Evolutionary conservation across 1,140 invertebrate genomes (phyloP).

Genomic region (Elysia chlorotica): DNA sequence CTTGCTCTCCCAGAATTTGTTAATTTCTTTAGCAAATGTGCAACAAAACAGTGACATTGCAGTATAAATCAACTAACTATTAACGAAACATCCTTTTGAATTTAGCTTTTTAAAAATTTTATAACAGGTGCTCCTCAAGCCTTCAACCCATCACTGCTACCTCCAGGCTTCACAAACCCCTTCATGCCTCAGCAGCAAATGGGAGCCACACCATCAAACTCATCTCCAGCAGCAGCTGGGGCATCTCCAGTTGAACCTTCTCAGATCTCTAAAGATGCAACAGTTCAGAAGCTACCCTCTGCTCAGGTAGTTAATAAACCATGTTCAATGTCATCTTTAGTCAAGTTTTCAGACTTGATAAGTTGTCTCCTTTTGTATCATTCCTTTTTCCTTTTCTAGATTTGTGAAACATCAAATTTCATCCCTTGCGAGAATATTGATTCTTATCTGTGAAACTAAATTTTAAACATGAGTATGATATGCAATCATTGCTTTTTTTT

Average conservation of each 20-base stretch:
- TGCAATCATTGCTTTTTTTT: no score
- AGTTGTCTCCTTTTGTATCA: no score
- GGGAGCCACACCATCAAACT: no score
- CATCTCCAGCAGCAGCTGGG: constrained; percentile 16
- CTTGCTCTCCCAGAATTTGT: not conserved
- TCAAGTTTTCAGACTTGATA: no score
- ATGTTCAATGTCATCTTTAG: no score
- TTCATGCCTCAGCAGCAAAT: constrained; percentile 61
- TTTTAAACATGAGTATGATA: no score
- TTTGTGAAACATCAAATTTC: no score
- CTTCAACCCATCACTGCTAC: constrained; percentile 64
- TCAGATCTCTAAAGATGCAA: constrained; percentile 30
- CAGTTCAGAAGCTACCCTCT: constrained; percentile 28
- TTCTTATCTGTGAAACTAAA: no score
- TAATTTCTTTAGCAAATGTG: not conserved
- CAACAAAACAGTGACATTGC: not conserved
- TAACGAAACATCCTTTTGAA: not conserved
- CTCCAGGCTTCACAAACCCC: constrained; percentile 64
- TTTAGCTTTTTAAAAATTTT: not conserved
- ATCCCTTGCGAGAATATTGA: no score
- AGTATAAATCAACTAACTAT: not conserved
- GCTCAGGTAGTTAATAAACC: constrained; percentile 31
- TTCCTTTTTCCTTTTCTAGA: no score
- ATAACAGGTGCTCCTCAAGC: constrained; percentile 25
- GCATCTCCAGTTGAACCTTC: constrained; percentile 27